These are phyloP conservation scores for Psammodynastes pulverulentus DNA, from an alignment of 2,113 vertebrate species.

Conservation along the genomic window DNA sequence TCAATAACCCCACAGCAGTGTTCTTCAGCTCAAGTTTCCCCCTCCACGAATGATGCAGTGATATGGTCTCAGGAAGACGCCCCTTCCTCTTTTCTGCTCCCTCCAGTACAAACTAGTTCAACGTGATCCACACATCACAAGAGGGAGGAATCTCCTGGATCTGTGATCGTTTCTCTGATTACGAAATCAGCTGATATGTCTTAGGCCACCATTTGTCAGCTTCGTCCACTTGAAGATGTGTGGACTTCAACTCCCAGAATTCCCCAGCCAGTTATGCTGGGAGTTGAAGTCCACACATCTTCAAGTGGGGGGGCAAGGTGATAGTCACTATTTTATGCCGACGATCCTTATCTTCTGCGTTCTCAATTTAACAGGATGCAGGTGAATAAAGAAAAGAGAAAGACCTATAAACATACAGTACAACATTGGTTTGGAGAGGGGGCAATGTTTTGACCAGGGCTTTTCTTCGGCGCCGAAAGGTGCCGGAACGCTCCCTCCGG, in stretches of 20 bases:
- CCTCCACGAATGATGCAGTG: not conserved
- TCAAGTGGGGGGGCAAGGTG: not conserved
- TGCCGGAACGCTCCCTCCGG: too few species aligned
- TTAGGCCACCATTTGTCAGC: conserved; percentile 36
- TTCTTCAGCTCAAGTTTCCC: not conserved
- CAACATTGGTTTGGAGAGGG: conserved; percentile 37
- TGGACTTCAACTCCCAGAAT: not conserved
- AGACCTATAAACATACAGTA: conserved; percentile 34
- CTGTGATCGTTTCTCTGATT: not conserved
- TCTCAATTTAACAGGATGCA: conserved; percentile 10
- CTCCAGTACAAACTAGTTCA: not conserved
- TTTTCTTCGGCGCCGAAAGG: too few species aligned
- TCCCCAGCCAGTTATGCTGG: not conserved
- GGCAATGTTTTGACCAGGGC: conserved; percentile 30
- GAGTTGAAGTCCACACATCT: not conserved
- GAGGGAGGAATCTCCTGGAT: not conserved
- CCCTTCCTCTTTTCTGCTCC: not conserved
- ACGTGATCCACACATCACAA: not conserved
- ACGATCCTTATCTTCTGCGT: conserved; percentile 38
- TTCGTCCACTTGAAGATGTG: not conserved
- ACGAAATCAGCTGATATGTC: conserved; percentile 12
- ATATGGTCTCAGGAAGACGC: not conserved
- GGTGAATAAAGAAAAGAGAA: conserved; percentile 25
- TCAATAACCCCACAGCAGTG: not conserved
- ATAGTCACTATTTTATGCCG: conserved; percentile 12